Conservation (phyloP, 1,140 invertebrate genomes). For the Aporrectodea caliginosa region DNA sequence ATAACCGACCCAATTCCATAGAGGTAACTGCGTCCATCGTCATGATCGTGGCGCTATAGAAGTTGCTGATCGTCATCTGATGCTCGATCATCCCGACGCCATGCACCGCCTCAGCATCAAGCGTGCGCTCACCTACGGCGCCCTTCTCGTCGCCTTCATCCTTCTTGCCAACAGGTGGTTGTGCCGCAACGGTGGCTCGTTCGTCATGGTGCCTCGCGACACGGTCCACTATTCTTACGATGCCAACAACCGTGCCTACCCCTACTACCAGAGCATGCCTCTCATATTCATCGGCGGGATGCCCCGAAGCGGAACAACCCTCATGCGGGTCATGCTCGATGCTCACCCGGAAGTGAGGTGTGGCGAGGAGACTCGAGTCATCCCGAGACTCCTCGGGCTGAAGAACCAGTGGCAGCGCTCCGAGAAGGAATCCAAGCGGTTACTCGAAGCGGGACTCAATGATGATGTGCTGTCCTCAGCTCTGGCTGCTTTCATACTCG, state of each 20-base stretch:
- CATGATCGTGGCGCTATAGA: too few species aligned
- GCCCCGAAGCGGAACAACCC: conserved; percentile 88
- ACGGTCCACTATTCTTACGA: neutral
- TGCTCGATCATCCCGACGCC: neutral
- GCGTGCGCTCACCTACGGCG: neutral
- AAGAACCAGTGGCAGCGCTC: conserved; percentile 31
- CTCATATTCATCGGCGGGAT: conserved; percentile 94
- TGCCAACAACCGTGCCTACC: neutral
- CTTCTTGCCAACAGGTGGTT: neutral
- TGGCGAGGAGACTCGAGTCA: conserved; percentile 72
- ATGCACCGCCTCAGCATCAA: neutral
- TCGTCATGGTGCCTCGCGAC: neutral
- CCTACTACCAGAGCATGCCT: conserved; percentile 71
- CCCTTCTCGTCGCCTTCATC: neutral
- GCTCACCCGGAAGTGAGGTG: conserved; percentile 93
- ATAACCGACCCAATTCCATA: too few species aligned
- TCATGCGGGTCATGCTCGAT: conserved; percentile 94
- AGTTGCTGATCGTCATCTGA: too few species aligned
- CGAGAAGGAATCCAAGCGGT: conserved; percentile 59
- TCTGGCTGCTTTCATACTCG: conserved; percentile 87
- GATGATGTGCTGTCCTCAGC: conserved; percentile 86
- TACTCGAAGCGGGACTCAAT: conserved; percentile 87
- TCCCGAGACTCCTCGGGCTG: conserved; percentile 61
- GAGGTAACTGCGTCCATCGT: too few species aligned
- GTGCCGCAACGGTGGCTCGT: neutral